Percentiles rank a stretch among this genome's conserved stretches.
Conservation (phyloP, 2,888 invertebrate species). For the Heteromurus nitidus region DNA sequence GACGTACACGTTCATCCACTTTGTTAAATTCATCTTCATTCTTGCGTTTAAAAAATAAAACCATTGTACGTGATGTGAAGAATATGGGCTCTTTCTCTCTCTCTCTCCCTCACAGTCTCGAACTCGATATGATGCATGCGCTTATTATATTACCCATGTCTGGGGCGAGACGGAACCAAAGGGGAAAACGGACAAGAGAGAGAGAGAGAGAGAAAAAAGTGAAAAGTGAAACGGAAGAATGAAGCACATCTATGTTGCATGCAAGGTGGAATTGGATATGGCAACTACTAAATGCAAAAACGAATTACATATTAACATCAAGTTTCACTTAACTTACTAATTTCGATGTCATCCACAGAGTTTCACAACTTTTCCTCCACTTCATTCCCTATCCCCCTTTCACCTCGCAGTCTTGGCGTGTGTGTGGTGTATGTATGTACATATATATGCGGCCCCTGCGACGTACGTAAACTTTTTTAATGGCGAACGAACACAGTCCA, state of each 20-base stretch:
- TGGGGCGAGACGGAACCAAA: neutral
- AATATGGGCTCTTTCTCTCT: too few relatives aligned
- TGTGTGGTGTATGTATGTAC: too few relatives aligned
- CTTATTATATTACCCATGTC: too few relatives aligned
- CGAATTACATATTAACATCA: slow-evolving; percentile 30
- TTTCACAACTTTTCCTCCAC: slow-evolving; percentile 15
- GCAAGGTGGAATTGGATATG: neutral
- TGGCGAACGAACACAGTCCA: too few relatives aligned
- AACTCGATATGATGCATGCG: too few relatives aligned
- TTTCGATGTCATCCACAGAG: slow-evolving; percentile 34
- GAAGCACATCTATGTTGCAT: neutral
- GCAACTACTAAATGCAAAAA: slow-evolving; percentile 13
- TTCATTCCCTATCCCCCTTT: neutral
- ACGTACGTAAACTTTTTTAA: too few relatives aligned
- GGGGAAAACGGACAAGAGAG: neutral
- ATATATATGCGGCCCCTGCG: too few relatives aligned
- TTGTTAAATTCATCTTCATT: slow-evolving; percentile 28
- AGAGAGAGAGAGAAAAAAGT: neutral
- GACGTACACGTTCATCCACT: slow-evolving; percentile 33
- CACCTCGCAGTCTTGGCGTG: neutral
- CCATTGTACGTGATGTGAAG: too few relatives aligned
- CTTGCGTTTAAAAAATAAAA: slow-evolving; percentile 21
- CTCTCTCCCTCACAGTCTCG: neutral
- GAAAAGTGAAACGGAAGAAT: neutral
- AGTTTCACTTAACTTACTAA: slow-evolving; percentile 30